phyloP scores from a whole-genome alignment of 1,140 invertebrate species.

The Orius insidiosus region DNA sequence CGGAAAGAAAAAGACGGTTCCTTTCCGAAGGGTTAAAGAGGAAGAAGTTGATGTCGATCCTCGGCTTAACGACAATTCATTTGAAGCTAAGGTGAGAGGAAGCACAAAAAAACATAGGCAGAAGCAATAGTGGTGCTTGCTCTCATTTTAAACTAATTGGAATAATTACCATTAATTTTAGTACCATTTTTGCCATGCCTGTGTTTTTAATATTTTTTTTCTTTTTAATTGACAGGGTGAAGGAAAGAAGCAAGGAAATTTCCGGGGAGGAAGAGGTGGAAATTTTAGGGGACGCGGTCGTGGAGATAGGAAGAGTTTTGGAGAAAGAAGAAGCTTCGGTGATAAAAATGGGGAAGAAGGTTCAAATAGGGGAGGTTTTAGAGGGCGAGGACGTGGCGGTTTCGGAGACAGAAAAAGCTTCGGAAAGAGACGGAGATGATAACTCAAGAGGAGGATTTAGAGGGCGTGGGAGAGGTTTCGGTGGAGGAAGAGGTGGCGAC shows the following conservation, averaged over 20 bases:
- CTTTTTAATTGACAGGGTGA: slow-evolving; percentile 27
- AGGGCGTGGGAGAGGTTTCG: slow-evolving; percentile 25
- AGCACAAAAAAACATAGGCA: neutral
- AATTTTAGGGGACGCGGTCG: slow-evolving; percentile 25
- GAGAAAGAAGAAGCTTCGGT: slow-evolving; percentile 19
- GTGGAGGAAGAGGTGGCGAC: slow-evolving; percentile 24
- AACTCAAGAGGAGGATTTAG: slow-evolving; percentile 26
- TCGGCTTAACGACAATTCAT: slow-evolving; percentile 72
- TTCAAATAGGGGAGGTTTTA: too few species aligned
- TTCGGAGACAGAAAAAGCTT: too few species aligned
- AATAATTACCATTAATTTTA: slow-evolving; percentile 5
- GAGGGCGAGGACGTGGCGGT: too few species aligned
- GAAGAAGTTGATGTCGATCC: slow-evolving; percentile 57
- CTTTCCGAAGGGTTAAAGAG: slow-evolving; percentile 67
- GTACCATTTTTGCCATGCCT: slow-evolving; percentile 22
- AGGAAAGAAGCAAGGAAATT: slow-evolving; percentile 24
- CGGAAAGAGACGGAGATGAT: slow-evolving; percentile 22
- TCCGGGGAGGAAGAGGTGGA: slow-evolving; percentile 22
- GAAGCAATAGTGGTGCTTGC: slow-evolving; percentile 12
- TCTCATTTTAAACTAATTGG: neutral
- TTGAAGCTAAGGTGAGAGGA: slow-evolving; percentile 78
- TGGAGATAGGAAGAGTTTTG: too few species aligned
- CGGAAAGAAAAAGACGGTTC: slow-evolving; percentile 24
- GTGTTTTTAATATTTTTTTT: slow-evolving; percentile 27
- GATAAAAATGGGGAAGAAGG: too few species aligned